Conservation (phyloP, 2,797 vertebrate species). For the Xyrichtys novacula region DNA sequence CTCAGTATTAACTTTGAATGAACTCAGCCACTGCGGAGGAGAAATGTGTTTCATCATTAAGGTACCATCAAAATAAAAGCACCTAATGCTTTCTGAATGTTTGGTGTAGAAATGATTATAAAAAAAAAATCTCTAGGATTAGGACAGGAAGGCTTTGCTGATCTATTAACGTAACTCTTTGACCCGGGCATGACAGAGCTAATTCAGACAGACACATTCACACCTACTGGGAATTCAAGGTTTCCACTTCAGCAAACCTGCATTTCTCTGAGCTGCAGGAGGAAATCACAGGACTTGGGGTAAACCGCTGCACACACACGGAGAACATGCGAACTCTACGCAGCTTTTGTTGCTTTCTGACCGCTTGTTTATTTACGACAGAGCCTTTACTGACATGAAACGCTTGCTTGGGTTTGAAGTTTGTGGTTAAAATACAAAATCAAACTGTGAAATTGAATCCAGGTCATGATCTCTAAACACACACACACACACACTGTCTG, state of each 20-base stretch:
- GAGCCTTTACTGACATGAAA: slow-evolving; percentile 16
- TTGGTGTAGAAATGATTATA: not conserved
- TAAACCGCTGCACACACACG: slow-evolving; percentile 1
- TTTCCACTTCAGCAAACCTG: not conserved
- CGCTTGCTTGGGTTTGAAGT: not conserved
- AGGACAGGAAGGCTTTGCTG: not conserved
- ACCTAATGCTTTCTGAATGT: not conserved
- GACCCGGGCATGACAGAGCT: not conserved
- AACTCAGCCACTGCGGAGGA: slow-evolving; percentile 22
- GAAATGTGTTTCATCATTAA: not conserved
- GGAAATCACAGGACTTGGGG: not conserved
- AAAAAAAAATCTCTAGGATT: not conserved
- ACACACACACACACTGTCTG: not conserved
- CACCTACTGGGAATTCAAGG: slow-evolving; percentile 4
- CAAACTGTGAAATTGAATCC: slow-evolving; percentile 23
- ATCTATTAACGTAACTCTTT: not conserved
- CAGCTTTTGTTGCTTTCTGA: slow-evolving; percentile 2
- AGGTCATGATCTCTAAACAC: not conserved
- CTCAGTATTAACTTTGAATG: slow-evolving; percentile 34
- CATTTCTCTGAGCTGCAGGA: slow-evolving; percentile 1
- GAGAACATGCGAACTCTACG: slow-evolving; percentile 13
- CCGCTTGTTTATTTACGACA: slow-evolving; percentile 32
- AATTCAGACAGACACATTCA: slow-evolving; percentile 14
- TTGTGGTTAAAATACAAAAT: slow-evolving; percentile 23
- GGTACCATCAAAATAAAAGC: slow-evolving; percentile 1